Base-by-base conservation (phyloP, 2,888 invertebrate species). In the Tethea ocularis region DNA sequence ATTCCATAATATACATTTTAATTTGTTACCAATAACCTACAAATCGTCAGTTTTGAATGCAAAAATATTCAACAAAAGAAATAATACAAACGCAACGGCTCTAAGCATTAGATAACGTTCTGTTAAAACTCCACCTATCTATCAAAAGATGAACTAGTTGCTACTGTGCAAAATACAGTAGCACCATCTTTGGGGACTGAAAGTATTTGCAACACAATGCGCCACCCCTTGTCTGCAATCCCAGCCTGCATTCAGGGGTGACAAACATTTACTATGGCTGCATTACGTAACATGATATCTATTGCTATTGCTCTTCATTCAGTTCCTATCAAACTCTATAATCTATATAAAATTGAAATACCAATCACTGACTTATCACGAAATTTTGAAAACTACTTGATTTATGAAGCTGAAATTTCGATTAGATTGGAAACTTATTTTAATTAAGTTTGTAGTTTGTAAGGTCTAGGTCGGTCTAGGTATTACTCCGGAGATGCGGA, bases 161-260 rank as follows among this genome's bases (percentile, higher is more conserved):
- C 79, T 79, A 74, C 73, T 78, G 80, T 80, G 81, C 81, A 80
- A 84, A 87, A 87, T 84, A 84, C 91, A 87, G 91, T 89, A 88
- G 88, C 91, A 86, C 90, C 91, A 91, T 91, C 91, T 91, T 82
- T 83, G 77, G 83, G 83, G 79, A 71, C 74, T 78, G 78, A 71
- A 74, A 70, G 82, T 78, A 79, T 86, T 87, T 86, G 86, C 87
- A 84, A 86, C 81, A 76, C 76, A 84, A 86, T 85, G 83, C 82
- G 83, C 83, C 84, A 80, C 87, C 88, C 52, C 84, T 72, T 72
- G 75, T 74, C 77, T 81, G 84, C 84, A 80, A 75, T 75, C 78
- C 78, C 79, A 63, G 81, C 80, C 81, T 86, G 84, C 84, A 46
- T 20, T 20, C 46, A 86, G 78, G 86, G 84, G 81, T 80, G 83